Percentiles rank a stretch among this genome's conserved stretches.
Conservation (phyloP, 1,140 invertebrate species). For the Lutraria rhynchaena region DNA sequence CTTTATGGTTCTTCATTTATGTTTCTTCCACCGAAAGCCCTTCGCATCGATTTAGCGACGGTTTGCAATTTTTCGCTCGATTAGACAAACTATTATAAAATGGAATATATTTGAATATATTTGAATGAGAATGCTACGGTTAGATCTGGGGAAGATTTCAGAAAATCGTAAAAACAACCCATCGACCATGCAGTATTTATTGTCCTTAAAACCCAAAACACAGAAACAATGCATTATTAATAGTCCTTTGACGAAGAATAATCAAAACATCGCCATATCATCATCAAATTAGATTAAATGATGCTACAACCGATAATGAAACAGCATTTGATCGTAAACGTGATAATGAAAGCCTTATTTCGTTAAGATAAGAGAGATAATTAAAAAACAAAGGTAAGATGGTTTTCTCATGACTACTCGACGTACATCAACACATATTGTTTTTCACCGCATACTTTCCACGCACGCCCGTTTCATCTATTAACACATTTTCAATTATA, state of each 20-base stretch:
- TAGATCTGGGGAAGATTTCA: conserved; percentile 7
- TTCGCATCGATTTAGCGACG: conserved; percentile 8
- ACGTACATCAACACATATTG: conserved; percentile 22
- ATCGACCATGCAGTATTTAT: neutral
- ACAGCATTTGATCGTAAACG: conserved; percentile 53
- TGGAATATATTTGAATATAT: conserved; percentile 58
- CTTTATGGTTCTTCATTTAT: neutral
- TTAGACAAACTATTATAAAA: conserved; percentile 40
- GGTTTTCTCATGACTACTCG: conserved; percentile 18
- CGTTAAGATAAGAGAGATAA: conserved; percentile 2
- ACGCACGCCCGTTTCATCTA: too few species aligned
- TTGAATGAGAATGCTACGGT: conserved; percentile 10
- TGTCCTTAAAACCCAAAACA: conserved; percentile 10
- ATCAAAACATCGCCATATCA: conserved; percentile 48
- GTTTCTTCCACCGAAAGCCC: neutral
- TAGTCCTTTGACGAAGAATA: conserved; percentile 39
- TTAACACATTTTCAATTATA: too few species aligned
- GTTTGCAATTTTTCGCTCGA: conserved; percentile 48
- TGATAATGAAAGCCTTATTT: conserved; percentile 42
- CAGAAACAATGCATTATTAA: conserved; percentile 53
- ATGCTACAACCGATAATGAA: conserved; percentile 31
- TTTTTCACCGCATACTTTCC: too few species aligned
- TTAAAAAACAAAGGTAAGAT: conserved; percentile 40
- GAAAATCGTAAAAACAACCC: conserved; percentile 6
- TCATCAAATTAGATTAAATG: conserved; percentile 28